These are phyloP conservation scores for Isurus oxyrinchus DNA, from an alignment of 2,113 vertebrate genomes.

Conservation along the genomic window DNA sequence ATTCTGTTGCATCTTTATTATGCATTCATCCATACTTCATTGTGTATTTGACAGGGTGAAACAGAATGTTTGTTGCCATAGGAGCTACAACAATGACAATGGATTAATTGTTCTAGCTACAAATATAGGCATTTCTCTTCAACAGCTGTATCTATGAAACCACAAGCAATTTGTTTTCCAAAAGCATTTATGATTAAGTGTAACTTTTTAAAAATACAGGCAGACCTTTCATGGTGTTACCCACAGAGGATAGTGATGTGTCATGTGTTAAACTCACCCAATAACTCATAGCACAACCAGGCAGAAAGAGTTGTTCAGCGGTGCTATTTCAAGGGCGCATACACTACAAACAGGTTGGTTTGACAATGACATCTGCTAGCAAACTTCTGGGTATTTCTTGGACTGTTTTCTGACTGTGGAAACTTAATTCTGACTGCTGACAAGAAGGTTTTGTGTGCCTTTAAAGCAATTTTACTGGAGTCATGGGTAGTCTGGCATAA, in stretches of 20 bases:
- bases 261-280: neutral
- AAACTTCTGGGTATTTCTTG: neutral
- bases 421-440: neutral
- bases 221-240: neutral
- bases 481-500: neutral
- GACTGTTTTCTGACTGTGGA: neutral
- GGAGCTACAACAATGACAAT: neutral
- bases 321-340: neutral
- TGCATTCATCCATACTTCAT: neutral
- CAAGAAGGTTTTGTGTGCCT: neutral
- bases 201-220: neutral
- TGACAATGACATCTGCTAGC: neutral
- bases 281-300: neutral
- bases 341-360: neutral
- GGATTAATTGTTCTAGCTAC: neutral
- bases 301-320: neutral
- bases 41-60: neutral
- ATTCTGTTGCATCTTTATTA: neutral
- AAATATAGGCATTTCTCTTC: neutral
- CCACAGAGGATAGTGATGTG: neutral
- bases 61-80: neutral
- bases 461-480: neutral
- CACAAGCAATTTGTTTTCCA: constrained; percentile 9
- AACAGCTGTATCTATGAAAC: neutral
- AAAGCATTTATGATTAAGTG: neutral